Percentiles rank a stretch among this genome's conserved stretches.
phyloP scores from a whole-genome alignment of 2,888 invertebrate genomes.

The Andrena fulva region DNA sequence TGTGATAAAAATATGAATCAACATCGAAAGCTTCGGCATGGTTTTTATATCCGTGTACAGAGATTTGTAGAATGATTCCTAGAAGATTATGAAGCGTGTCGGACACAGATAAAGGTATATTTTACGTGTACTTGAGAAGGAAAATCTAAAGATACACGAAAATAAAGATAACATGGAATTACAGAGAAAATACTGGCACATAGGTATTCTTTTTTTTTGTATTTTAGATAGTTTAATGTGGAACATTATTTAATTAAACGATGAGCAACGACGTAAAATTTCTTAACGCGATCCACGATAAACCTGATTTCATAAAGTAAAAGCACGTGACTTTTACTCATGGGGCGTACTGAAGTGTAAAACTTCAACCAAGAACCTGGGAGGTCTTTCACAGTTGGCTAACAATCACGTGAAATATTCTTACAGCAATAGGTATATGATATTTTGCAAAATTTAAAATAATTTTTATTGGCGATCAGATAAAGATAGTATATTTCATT shows the following conservation, averaged over 20 bases:
- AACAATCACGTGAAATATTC: neutral
- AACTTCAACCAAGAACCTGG: neutral
- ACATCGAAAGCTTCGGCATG: too few species aligned
- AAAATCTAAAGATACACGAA: too few species aligned
- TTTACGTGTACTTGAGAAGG: too few species aligned
- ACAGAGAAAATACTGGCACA: too few species aligned
- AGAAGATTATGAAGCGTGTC: neutral
- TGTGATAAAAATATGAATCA: neutral
- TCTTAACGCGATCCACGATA: neutral
- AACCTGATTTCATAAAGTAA: constrained; percentile 48
- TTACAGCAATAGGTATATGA: neutral
- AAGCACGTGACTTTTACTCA: constrained; percentile 47
- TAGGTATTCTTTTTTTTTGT: too few species aligned
- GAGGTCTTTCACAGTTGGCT: constrained; percentile 11
- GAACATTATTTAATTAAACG: neutral
- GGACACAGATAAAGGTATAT: neutral
- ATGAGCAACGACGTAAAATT: neutral
- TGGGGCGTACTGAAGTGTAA: constrained; percentile 35
- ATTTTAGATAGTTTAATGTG: too few species aligned
- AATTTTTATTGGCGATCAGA: neutral
- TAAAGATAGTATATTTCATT: too few species aligned
- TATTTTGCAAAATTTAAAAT: neutral
- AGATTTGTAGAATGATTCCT: neutral
- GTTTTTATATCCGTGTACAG: neutral
- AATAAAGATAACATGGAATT: too few species aligned